Conservation (phyloP, 2,797 vertebrate genomes). For the Lutjanus campechanus region DNA sequence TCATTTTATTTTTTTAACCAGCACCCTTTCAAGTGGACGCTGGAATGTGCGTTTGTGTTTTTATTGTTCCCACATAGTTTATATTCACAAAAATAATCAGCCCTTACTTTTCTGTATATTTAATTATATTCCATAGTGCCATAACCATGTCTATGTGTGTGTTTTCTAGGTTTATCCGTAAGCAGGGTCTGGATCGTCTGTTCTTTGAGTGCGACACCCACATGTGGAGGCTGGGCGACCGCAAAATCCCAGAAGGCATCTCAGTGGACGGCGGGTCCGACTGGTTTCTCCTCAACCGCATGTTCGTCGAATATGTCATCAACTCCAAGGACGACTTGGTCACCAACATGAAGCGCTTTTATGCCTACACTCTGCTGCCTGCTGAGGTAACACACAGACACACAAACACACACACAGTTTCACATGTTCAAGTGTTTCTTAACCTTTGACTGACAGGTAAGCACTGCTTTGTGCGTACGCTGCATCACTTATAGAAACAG, state of each 20-base stretch:
- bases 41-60: too few species aligned
- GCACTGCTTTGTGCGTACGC: slow-evolving; percentile 33
- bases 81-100: neutral
- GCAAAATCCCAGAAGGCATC: slow-evolving; percentile 96
- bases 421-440: slow-evolving; percentile 24
- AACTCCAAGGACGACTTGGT: slow-evolving; percentile 94
- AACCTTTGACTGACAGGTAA: slow-evolving; percentile 41
- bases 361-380: slow-evolving; percentile 94
- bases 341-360: slow-evolving; percentile 96
- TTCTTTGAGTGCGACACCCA: slow-evolving; percentile 98
- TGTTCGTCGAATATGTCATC: slow-evolving; percentile 96
- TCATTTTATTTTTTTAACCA: too few species aligned
- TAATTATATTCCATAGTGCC: neutral
- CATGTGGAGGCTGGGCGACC: slow-evolving; percentile 98
- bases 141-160: slow-evolving; percentile 1
- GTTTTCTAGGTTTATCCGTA: slow-evolving; percentile 92
- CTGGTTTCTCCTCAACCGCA: slow-evolving; percentile 97
- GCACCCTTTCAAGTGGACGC: too few species aligned
- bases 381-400: slow-evolving; percentile 89
- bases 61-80: too few species aligned
- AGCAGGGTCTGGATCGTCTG: slow-evolving; percentile 96
- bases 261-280: slow-evolving; percentile 96
- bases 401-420: slow-evolving; percentile 28
- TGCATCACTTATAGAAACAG: slow-evolving; percentile 28
- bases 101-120: neutral